phyloP scores from a whole-genome alignment of 2,797 vertebrate genomes.

The Phrynocephalus vlangalii region DNA sequence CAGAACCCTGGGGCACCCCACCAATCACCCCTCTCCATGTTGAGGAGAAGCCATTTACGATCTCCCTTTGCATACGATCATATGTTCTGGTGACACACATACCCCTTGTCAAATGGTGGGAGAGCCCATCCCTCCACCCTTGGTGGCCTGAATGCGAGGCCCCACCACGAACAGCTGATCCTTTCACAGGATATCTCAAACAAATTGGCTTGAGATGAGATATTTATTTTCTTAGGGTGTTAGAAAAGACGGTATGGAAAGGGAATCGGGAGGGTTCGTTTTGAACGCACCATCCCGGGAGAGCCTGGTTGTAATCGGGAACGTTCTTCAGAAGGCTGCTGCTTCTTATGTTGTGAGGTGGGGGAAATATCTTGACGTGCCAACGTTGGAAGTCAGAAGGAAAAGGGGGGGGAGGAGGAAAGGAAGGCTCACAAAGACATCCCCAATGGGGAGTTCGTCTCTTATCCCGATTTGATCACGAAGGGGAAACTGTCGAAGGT shows the following conservation, averaged over 20 bases:
- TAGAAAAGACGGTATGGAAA: neutral
- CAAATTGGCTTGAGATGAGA: slow-evolving; percentile 10
- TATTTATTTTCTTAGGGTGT: slow-evolving; percentile 21
- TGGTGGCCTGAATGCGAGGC: slow-evolving; percentile 4
- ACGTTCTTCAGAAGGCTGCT: neutral
- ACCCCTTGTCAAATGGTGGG: neutral
- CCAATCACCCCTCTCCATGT: too few species aligned
- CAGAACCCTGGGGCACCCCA: too few species aligned
- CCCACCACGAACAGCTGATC: neutral
- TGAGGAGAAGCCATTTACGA: too few species aligned
- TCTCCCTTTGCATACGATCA: too few species aligned
- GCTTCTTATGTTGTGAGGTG: accelerated
- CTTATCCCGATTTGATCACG: slow-evolving; percentile 8
- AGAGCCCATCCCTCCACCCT: neutral
- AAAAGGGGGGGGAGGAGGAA: neutral
- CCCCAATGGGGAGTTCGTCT: neutral
- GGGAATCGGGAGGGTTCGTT: accelerated
- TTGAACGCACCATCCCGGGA: neutral
- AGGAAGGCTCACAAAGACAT: neutral
- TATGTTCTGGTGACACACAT: too few species aligned
- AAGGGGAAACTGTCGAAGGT: neutral
- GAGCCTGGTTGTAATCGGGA: neutral
- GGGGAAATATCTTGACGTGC: neutral
- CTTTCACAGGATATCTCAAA: slow-evolving; percentile 15
- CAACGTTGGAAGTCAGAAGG: slow-evolving; percentile 9